Evolutionary conservation across 2,797 vertebrate genomes (phyloP).

Genomic region (Hylomyscus alleni): DNA sequence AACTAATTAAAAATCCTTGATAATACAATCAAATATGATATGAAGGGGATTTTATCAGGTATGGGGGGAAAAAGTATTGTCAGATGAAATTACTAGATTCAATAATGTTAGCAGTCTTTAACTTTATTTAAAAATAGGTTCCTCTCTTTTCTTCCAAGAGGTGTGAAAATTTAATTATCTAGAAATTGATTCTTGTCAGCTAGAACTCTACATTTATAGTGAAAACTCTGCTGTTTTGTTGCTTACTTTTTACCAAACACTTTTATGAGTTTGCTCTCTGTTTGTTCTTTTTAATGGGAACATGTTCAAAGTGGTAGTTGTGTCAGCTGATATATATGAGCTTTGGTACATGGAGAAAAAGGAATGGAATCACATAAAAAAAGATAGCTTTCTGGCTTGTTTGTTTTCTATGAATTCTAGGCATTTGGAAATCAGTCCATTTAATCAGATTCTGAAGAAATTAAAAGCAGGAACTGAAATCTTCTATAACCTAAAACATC

Average conservation of each 20-base stretch:
- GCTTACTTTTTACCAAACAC: not conserved
- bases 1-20: slow-evolving; percentile 20
- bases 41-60: not conserved
- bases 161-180: not conserved
- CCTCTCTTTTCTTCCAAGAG: not conserved
- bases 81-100: not conserved
- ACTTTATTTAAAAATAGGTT: not conserved
- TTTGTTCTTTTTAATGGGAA: slow-evolving; percentile 37
- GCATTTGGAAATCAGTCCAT: not conserved
- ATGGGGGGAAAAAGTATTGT: not conserved
- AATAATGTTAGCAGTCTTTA: not conserved
- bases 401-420: not conserved
- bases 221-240: slow-evolving; percentile 46
- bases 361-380: not conserved
- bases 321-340: not conserved
- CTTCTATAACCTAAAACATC: not conserved
- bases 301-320: slow-evolving; percentile 38
- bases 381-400: not conserved
- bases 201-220: not conserved
- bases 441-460: not conserved
- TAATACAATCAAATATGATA: not conserved
- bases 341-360: not conserved
- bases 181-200: slow-evolving; percentile 46
- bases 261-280: slow-evolving; percentile 21
- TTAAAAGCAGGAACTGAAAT: not conserved